A percentile compares a stretch with the other conserved stretches of the same genome.
These are phyloP conservation scores for Hemiprocne comata DNA, from an alignment of 2,113 vertebrate species.

Conservation along the genomic window DNA sequence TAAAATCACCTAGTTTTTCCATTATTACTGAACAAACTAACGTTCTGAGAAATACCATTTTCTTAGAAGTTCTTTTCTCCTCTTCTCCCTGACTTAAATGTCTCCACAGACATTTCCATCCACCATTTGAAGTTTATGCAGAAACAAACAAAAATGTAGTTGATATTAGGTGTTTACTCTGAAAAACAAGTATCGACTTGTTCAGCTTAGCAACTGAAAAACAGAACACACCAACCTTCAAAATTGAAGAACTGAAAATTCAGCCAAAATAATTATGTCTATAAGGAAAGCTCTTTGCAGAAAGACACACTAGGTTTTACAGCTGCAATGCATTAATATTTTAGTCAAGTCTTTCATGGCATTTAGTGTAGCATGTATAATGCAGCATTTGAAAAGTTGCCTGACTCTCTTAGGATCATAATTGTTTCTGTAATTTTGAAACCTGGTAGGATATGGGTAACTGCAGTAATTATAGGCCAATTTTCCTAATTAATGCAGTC, in stretches of 20 bases:
- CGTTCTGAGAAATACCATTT: background rate
- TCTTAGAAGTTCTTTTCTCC: background rate
- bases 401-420: constrained; percentile 45
- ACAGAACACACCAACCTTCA: background rate
- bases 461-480: constrained; percentile 63
- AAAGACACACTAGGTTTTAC: background rate
- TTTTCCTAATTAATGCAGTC: constrained; percentile 74
- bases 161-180: background rate
- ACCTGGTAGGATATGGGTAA: constrained; percentile 38
- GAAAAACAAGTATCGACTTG: background rate
- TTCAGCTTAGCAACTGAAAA: background rate
- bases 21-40: background rate
- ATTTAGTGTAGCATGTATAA: constrained; percentile 64
- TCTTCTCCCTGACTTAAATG: background rate
- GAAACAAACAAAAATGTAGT: background rate
- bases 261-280: constrained; percentile 4
- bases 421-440: constrained; percentile 67
- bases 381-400: constrained; percentile 58
- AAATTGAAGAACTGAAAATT: background rate
- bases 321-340: constrained; percentile 65
- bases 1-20: background rate
- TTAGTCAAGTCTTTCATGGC: constrained; percentile 47
- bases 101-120: background rate
- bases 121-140: background rate
- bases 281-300: background rate